Conservation (phyloP, 1,140 invertebrate genomes). For the Caenorhabditis inopinata region DNA sequence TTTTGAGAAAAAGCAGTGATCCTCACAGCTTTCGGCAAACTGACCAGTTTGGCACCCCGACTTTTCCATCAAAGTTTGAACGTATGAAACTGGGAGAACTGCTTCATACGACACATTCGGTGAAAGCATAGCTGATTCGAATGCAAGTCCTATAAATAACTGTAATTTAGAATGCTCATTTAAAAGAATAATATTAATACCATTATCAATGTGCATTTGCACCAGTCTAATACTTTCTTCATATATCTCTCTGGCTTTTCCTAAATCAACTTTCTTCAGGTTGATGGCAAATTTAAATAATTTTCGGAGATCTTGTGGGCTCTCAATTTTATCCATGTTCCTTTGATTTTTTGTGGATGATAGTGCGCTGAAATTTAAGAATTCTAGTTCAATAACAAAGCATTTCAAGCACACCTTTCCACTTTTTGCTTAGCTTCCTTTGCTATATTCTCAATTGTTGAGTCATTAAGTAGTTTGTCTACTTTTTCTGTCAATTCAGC, state of each 20-base stretch:
- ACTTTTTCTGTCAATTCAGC: constrained; percentile 41
- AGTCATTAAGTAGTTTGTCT: constrained; percentile 52
- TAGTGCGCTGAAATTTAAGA: constrained; percentile 53
- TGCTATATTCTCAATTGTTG: constrained; percentile 58
- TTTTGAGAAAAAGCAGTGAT: constrained; percentile 66
- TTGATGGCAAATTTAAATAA: constrained; percentile 60
- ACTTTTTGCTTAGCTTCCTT: constrained; percentile 60
- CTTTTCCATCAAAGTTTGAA: constrained; percentile 66
- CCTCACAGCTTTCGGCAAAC: constrained; percentile 54
- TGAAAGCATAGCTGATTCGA: constrained; percentile 51
- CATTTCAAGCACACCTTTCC: constrained; percentile 47
- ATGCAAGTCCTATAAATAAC: constrained; percentile 48
- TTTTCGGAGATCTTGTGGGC: constrained; percentile 55
- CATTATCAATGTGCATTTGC: constrained; percentile 63
- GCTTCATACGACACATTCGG: constrained; percentile 65
- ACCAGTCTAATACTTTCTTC: constrained; percentile 62
- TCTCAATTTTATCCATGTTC: constrained; percentile 42
- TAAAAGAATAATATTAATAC: background rate
- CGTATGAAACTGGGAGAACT: constrained; percentile 61
- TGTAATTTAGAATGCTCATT: background rate
- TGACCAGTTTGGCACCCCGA: constrained; percentile 53
- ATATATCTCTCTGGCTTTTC: constrained; percentile 63
- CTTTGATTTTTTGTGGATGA: constrained; percentile 54
- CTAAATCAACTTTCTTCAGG: constrained; percentile 52
- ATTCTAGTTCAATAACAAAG: background rate